Conservation (phyloP, 2,113 vertebrate species). For the Panthera tigris region DNA sequence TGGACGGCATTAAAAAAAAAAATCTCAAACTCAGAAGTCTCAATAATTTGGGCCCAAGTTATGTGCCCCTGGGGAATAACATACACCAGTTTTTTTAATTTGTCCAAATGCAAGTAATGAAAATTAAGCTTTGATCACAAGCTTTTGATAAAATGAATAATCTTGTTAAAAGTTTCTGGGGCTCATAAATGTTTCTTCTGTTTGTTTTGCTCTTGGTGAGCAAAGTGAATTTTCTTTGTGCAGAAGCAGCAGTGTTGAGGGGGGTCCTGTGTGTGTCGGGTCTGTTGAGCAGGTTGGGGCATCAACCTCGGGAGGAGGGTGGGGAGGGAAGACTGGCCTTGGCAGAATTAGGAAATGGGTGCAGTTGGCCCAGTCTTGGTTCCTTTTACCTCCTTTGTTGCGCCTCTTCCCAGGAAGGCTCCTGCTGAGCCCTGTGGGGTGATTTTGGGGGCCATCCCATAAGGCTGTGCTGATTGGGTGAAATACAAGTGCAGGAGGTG, state of each 20-base stretch:
- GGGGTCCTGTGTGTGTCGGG: too few relatives aligned
- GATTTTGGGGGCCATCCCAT: too few relatives aligned
- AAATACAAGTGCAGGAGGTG: accelerated
- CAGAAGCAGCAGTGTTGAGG: background rate
- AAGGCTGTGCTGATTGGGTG: background rate
- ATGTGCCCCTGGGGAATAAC: background rate
- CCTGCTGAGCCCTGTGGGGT: background rate
- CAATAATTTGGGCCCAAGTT: background rate
- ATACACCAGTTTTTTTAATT: background rate
- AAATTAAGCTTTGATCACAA: background rate
- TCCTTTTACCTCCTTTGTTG: background rate
- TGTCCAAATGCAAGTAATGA: background rate
- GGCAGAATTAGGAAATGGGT: background rate
- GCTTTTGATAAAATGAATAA: background rate
- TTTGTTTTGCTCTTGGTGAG: background rate
- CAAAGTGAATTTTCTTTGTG: background rate
- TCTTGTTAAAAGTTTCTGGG: background rate
- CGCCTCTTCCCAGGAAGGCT: background rate
- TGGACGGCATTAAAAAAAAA: background rate
- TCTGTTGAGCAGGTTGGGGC: background rate
- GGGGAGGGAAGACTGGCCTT: background rate
- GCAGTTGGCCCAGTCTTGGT: background rate
- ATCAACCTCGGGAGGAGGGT: background rate
- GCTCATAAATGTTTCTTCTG: background rate
- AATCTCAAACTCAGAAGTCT: background rate